Evolutionary conservation across 1,140 invertebrate genomes (phyloP).

Genomic region (Drosophila sulfurigaster): DNA sequence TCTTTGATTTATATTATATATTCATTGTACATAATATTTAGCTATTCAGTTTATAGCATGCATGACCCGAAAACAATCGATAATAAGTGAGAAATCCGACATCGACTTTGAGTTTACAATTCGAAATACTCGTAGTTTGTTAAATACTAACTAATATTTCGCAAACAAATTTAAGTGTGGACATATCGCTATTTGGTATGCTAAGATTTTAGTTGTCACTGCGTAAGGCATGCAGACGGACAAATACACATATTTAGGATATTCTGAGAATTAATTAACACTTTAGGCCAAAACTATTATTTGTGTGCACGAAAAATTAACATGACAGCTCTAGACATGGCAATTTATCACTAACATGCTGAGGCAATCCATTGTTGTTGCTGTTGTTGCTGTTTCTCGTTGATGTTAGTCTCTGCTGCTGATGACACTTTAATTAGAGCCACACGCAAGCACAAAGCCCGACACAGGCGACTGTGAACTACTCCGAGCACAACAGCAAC

Average conservation of each 20-base stretch:
- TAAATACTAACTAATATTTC: too few species aligned
- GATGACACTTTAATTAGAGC: constrained; percentile 83
- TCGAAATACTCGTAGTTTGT: too few species aligned
- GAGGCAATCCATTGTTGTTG: constrained; percentile 48
- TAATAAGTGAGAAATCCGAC: too few species aligned
- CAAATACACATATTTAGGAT: constrained; percentile 58
- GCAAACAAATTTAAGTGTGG: constrained; percentile 10
- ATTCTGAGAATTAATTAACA: constrained; percentile 82
- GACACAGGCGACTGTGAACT: constrained; percentile 22
- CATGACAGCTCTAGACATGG: constrained; percentile 81
- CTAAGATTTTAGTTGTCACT: constrained; percentile 33
- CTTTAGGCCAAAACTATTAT: constrained; percentile 79
- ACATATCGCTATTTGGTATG: constrained; percentile 29
- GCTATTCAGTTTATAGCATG: too few species aligned
- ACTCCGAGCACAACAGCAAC: constrained; percentile 7
- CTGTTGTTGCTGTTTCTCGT: constrained; percentile 13
- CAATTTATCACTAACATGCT: constrained; percentile 80
- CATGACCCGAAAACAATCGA: too few species aligned
- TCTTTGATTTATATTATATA: too few species aligned
- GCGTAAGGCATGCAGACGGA: not conserved
- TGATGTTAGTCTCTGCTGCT: constrained; percentile 61
- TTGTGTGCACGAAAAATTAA: constrained; percentile 80
- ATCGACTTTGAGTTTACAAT: too few species aligned
- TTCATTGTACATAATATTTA: too few species aligned
- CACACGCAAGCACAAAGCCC: constrained; percentile 77